phyloP scores from a whole-genome alignment of 1,140 invertebrate genomes.

The Carposina sasakii region DNA sequence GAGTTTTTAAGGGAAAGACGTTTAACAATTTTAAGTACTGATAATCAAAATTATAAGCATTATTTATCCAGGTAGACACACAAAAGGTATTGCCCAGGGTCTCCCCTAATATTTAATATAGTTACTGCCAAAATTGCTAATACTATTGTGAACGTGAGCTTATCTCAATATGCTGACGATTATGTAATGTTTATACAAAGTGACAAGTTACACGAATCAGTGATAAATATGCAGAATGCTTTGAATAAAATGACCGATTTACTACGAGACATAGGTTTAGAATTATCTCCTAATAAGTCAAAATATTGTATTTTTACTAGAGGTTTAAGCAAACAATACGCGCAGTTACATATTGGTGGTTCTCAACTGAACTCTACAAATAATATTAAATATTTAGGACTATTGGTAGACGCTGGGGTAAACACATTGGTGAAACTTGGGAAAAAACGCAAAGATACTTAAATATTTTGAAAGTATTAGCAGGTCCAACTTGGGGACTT shows the following conservation, averaged over 20 bases:
- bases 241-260: conserved; percentile 10
- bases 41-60: not conserved
- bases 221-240: conserved; percentile 8
- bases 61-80: conserved; percentile 10
- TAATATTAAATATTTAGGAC: conserved; percentile 16
- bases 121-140: conserved; percentile 15
- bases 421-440: not conserved
- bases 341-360: conserved; percentile 8
- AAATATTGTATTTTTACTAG: conserved; percentile 26
- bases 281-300: conserved; percentile 16
- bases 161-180: conserved; percentile 27
- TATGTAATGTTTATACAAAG: conserved; percentile 15
- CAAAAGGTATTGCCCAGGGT: conserved; percentile 25
- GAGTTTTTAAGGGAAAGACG: not conserved
- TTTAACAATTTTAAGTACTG: not conserved
- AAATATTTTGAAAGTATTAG: conserved; percentile 8
- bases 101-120: conserved; percentile 25
- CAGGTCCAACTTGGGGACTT: conserved; percentile 1
- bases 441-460: not conserved
- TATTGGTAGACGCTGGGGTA: not conserved
- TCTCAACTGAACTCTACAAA: conserved; percentile 8
- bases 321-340: not conserved
- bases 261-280: conserved; percentile 4
- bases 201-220: conserved; percentile 4
- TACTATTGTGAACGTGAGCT: conserved; percentile 1